phyloP scores from a whole-genome alignment of 2,113 vertebrate species.

The Catharus bicknelli region DNA sequence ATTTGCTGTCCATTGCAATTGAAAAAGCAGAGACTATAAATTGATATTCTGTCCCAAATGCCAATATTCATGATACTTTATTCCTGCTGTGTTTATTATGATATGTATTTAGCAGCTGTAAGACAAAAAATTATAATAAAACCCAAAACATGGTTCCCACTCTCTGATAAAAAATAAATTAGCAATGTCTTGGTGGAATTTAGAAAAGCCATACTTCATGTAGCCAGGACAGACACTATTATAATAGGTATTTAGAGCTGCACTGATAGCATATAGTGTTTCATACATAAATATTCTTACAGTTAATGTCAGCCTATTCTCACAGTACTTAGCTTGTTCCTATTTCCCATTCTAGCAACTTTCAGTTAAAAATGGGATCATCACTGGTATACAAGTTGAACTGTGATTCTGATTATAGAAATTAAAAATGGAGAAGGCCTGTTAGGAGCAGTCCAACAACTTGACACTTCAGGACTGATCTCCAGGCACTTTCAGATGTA shows the following conservation, averaged over 20 bases:
- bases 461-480: not conserved
- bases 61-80: not conserved
- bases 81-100: not conserved
- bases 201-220: not conserved
- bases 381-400: not conserved
- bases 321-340: not conserved
- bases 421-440: not conserved
- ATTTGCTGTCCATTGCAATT: not conserved
- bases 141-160: not conserved
- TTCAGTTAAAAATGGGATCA: not conserved
- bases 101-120: not conserved
- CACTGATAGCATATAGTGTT: not conserved
- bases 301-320: not conserved
- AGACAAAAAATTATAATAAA: not conserved
- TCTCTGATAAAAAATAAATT: not conserved
- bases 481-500: not conserved
- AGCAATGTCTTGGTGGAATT: not conserved
- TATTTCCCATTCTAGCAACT: not conserved
- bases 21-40: not conserved
- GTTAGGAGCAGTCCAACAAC: not conserved
- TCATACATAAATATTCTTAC: not conserved
- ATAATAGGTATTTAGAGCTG: not conserved
- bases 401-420: not conserved
- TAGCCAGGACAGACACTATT: not conserved
- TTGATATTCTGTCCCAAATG: not conserved